Conservation (phyloP, 2,797 vertebrate species). For the Chelmon rostratus region DNA sequence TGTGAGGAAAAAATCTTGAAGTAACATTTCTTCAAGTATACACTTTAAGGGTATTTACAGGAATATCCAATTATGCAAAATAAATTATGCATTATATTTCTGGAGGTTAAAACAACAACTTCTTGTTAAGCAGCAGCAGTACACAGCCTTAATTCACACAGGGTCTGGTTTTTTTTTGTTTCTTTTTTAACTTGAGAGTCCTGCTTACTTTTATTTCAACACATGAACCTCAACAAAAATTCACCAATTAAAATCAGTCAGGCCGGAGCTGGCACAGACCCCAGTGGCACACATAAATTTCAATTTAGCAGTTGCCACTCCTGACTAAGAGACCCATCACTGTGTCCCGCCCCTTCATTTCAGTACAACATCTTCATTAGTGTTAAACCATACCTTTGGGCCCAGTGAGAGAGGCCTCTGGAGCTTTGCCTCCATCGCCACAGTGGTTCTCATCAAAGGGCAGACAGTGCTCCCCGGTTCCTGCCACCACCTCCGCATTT, state of each 20-base stretch:
- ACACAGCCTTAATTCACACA: constrained; percentile 23
- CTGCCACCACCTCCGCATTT: constrained; percentile 93
- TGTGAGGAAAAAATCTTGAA: background rate
- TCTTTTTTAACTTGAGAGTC: background rate
- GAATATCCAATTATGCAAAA: constrained; percentile 1
- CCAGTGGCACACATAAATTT: constrained; percentile 51
- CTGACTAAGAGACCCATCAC: constrained; percentile 52
- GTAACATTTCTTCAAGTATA: background rate
- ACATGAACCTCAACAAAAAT: constrained; percentile 34
- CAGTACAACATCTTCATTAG: constrained; percentile 59
- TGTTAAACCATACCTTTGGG: constrained; percentile 92
- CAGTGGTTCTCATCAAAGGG: constrained; percentile 98
- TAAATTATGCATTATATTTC: constrained; percentile 12
- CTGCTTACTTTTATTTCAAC: constrained; percentile 33
- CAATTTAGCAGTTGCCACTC: constrained; percentile 38
- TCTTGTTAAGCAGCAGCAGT: constrained; percentile 19
- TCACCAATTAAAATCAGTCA: constrained; percentile 40
- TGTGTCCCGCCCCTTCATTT: constrained; percentile 43
- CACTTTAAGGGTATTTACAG: constrained; percentile 26
- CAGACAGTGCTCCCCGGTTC: constrained; percentile 97
- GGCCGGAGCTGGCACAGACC: constrained; percentile 36
- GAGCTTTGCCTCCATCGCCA: constrained; percentile 95
- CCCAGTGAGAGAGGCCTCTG: constrained; percentile 95
- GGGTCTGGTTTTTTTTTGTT: constrained; percentile 5
- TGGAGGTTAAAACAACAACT: constrained; percentile 20